phyloP scores from a whole-genome alignment of 2,797 vertebrate species.

The Aldrovandia affinis region DNA sequence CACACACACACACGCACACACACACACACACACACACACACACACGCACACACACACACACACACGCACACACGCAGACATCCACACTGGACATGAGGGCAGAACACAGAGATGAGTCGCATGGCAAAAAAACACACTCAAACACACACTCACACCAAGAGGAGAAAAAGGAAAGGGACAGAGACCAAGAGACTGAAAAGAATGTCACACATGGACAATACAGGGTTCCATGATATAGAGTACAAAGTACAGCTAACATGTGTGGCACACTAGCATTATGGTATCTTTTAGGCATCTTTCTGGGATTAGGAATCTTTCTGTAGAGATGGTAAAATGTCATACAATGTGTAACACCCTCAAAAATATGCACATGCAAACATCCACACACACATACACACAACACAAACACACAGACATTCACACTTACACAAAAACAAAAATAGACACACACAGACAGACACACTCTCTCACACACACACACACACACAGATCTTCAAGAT shows the following conservation, averaged over 20 bases:
- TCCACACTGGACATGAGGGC: conserved; percentile 83
- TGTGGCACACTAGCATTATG: not conserved
- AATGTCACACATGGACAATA: conserved; percentile 39
- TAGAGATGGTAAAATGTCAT: not conserved
- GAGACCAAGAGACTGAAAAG: conserved; percentile 72
- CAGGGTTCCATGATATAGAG: conserved; percentile 31
- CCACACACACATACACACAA: no score
- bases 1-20: not conserved
- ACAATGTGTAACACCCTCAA: not conserved
- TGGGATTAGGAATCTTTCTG: not conserved
- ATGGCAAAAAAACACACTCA: conserved; percentile 73
- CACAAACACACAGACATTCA: no score
- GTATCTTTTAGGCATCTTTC: no score
- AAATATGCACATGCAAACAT: no score
- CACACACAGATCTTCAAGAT: no score
- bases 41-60: no score
- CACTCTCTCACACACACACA: no score
- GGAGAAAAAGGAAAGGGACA: conserved; percentile 62
- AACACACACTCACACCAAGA: not conserved
- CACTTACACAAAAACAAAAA: no score
- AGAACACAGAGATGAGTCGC: conserved; percentile 85
- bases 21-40: not conserved
- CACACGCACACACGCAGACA: no score
- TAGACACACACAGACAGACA: no score
- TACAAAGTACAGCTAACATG: not conserved